phyloP scores from a whole-genome alignment of 2,888 invertebrate genomes.

The Girardia tigrina region DNA sequence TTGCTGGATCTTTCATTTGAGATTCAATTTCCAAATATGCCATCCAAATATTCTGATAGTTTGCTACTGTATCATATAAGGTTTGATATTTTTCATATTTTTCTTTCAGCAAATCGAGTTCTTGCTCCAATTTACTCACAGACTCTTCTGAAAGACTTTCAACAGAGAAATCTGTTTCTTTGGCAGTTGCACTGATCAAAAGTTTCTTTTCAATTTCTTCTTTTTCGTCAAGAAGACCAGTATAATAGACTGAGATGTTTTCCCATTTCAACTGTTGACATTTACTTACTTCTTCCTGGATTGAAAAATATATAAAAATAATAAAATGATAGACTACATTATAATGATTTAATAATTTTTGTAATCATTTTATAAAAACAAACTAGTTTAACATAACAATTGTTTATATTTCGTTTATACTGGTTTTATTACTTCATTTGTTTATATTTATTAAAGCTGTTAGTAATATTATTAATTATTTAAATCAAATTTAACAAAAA shows the following conservation, averaged over 20 bases:
- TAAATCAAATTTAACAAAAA: too few relatives aligned
- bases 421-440: too few relatives aligned
- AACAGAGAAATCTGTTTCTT: background rate
- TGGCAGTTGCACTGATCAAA: background rate
- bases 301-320: background rate
- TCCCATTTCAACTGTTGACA: slow-evolving; percentile 37
- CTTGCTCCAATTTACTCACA: slow-evolving; percentile 34
- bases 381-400: too few relatives aligned
- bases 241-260: slow-evolving; percentile 21
- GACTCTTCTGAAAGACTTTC: background rate
- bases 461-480: too few relatives aligned
- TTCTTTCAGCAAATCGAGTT: slow-evolving; percentile 34
- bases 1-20: slow-evolving; percentile 37
- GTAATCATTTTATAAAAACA: too few relatives aligned
- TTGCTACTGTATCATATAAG: slow-evolving; percentile 33
- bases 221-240: background rate
- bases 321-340: too few relatives aligned
- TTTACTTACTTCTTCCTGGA: slow-evolving; percentile 34
- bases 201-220: slow-evolving; percentile 15
- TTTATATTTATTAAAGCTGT: too few relatives aligned
- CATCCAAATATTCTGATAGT: slow-evolving; percentile 35
- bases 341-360: too few relatives aligned
- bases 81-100: slow-evolving; percentile 27
- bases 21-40: slow-evolving; percentile 36
- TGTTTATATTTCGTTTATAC: too few relatives aligned